These are phyloP conservation scores for Mustelus asterias DNA, from an alignment of 2,113 vertebrate genomes.

Conservation along the genomic window DNA sequence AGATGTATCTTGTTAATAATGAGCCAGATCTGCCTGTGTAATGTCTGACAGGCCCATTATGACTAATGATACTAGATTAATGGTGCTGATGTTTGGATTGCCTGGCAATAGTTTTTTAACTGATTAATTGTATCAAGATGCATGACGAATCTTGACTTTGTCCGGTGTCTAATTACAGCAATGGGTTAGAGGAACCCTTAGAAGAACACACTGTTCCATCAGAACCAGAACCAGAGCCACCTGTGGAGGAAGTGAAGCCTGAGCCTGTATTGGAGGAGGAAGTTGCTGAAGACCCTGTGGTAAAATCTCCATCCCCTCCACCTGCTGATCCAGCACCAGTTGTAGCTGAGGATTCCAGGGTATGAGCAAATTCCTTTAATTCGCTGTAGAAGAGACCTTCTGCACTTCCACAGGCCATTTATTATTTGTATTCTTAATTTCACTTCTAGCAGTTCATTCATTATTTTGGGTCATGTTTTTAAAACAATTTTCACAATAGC, in stretches of 20 bases:
- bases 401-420: background rate
- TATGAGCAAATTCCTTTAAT: slow-evolving; percentile 43
- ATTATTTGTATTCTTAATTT: background rate
- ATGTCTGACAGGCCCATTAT: background rate
- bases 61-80: background rate
- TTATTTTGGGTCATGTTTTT: background rate
- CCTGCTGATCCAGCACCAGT: slow-evolving; percentile 69
- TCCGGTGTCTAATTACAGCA: slow-evolving; percentile 51
- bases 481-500: background rate
- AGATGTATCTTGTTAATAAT: background rate
- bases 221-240: slow-evolving; percentile 68
- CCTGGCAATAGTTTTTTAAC: background rate
- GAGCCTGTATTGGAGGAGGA: slow-evolving; percentile 64
- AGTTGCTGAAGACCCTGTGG: slow-evolving; percentile 53
- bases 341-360: slow-evolving; percentile 79
- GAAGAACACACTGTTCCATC: slow-evolving; percentile 64
- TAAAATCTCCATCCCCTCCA: slow-evolving; percentile 69
- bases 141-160: background rate
- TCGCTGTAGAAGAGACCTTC: background rate
- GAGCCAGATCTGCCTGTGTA: background rate
- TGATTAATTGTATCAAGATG: background rate
- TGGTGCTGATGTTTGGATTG: background rate
- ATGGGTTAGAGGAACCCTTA: slow-evolving; percentile 71
- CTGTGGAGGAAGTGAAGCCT: slow-evolving; percentile 53
- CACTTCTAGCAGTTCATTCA: background rate